Evolutionary conservation across 1,140 invertebrate species (phyloP), one percentile per base, ranked within the genome.

Genomic region (Pantala flavescens): DNA sequence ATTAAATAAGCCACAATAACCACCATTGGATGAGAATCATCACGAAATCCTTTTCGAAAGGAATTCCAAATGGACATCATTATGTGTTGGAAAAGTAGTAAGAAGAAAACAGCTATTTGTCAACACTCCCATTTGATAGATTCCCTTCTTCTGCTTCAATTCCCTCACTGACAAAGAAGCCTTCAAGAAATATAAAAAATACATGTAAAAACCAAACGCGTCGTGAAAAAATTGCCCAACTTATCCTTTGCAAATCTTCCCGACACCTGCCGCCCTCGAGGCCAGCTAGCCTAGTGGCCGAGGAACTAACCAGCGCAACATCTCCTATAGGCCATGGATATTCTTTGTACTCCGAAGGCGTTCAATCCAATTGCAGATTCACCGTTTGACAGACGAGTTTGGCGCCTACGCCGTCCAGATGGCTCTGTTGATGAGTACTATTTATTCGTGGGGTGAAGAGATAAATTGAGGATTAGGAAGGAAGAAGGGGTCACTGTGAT

Each of bases 191-290:
- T 63, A 63, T 63, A 63, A 63, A 63, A 63, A 63, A 16, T 63
- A 21, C 5, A 63, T 21, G 49, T 16, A 63, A 63, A 63, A 63
- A 21, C 3, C 28, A 2, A 36, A 36, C 28, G 28, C 3, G 28
- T 9, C 9, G 28, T 36, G 28, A 63, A 63, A 63, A 63, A 63
- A 63, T 63, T 21, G 49, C 49, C n/a, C n/a, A 63, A 63, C n/a
- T 63, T 63, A 63, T 63, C 49, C 49, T 12, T 63, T 63, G 49
- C 49, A 63, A 63, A 63, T 63, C 49, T 21, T 63, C n/a, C 49
- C 28, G 28, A 9, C 28, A 36, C 28, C 28, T 36, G 28, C 28
- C 28, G 28, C 28, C 28, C 28, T 36, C 2, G 28, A 2, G 28
- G 9, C 28, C 28, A 36, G 28, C 3, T 36, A 36, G 28, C 28